phyloP scores from a whole-genome alignment of 30 jellyfish, hydroid and myxozoan genomes.

The Aurelia aurita complex sp. Pacific region DNA sequence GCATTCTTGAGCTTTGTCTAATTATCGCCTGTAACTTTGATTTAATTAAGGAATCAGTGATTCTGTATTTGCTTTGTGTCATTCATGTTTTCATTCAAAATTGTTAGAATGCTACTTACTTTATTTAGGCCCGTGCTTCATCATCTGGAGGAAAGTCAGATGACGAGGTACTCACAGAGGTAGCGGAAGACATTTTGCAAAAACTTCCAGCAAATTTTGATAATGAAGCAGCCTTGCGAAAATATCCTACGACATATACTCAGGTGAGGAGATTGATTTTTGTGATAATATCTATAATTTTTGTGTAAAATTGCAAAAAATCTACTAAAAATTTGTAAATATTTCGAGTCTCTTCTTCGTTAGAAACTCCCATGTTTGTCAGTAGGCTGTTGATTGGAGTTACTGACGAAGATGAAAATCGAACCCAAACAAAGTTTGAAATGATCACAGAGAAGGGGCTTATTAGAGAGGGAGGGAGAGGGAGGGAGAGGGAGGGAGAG shows the following conservation, averaged over 20 bases:
- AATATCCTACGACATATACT: slow-evolving; percentile 84
- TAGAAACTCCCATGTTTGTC: not conserved
- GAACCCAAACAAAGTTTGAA: too few relatives aligned
- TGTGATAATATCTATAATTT: not conserved
- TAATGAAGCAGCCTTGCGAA: slow-evolving; percentile 87
- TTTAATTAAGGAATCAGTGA: too few relatives aligned
- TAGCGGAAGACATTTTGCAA: slow-evolving; percentile 85
- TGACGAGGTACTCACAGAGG: slow-evolving; percentile 86
- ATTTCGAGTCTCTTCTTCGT: not conserved
- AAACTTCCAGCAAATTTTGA: slow-evolving; percentile 85
- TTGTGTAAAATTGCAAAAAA: too few relatives aligned
- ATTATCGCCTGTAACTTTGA: too few relatives aligned
- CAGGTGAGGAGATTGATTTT: slow-evolving; percentile 54
- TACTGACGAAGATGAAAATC: too few relatives aligned
- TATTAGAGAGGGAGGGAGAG: too few relatives aligned
- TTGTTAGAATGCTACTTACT: too few relatives aligned
- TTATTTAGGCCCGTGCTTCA: slow-evolving; percentile 77
- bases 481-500: too few relatives aligned
- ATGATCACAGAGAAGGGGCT: too few relatives aligned
- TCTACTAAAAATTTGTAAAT: not conserved
- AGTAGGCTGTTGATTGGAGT: not conserved
- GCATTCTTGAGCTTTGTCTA: too few relatives aligned
- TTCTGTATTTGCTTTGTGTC: too few relatives aligned
- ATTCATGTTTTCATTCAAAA: too few relatives aligned
- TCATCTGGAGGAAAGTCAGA: slow-evolving; percentile 89